Conservation (phyloP, 2,888 invertebrate species). For the Petrophora chlorosata region DNA sequence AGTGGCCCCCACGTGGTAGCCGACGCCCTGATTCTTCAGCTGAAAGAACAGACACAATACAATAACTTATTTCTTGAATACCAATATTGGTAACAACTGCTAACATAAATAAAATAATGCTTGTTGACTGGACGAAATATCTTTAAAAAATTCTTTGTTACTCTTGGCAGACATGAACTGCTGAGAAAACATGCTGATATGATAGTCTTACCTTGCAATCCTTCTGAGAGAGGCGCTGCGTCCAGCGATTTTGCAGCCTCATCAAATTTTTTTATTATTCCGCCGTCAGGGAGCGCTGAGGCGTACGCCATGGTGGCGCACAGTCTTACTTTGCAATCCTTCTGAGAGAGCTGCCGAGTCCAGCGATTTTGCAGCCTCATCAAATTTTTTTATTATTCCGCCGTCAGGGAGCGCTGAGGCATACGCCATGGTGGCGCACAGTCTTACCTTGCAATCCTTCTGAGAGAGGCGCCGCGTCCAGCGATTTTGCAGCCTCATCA, state of each 20-base stretch:
- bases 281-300: not conserved
- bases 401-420: not conserved
- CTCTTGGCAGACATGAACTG: too few relatives aligned
- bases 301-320: conserved; percentile 35
- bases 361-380: not conserved
- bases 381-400: not conserved
- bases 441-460: conserved; percentile 15
- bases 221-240: not conserved
- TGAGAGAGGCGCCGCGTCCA: not conserved
- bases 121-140: too few relatives aligned
- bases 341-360: not conserved
- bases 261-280: not conserved
- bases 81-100: too few relatives aligned
- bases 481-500: not conserved
- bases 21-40: not conserved
- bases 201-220: conserved; percentile 13
- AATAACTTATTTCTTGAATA: too few relatives aligned
- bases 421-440: conserved; percentile 35
- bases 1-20: conserved; percentile 1
- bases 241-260: not conserved
- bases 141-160: too few relatives aligned
- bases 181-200: too few relatives aligned
- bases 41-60: not conserved
- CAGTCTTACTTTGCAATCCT: conserved; percentile 9
- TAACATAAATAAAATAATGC: too few relatives aligned